Evolutionary conservation across 2,888 invertebrate genomes (phyloP), one percentile per base, ranked within the genome.

Genomic region (Platerodrilus igneus): DNA sequence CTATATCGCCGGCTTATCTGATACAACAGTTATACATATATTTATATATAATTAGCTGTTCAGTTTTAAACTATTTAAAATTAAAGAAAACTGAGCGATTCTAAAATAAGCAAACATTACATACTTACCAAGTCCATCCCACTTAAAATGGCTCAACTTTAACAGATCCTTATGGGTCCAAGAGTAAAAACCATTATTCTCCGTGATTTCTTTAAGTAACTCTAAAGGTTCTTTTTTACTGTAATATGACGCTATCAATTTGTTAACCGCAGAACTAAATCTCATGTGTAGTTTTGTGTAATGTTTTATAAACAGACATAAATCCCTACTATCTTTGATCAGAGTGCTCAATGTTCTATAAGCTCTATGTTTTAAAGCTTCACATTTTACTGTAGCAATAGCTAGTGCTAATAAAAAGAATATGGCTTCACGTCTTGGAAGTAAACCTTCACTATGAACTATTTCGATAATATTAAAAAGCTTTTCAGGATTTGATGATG

Each of bases 141-240:
- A 50, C 60, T 77, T 77, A 3, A 75, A 56, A 60, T 82, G 83
- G 16, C 73, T 77, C 54, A 81, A 72, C 51, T 76, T 75, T 1
- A 82, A 66, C n/a, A 87, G 69, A 52, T 83, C 85, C 54, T 78
- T 80, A 60, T 88, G 87, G 0, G 76, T 76, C 71, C 85, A 82
- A 3, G 82, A 81, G 53, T 81, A 75, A 47, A 78, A 73, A 5
- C 78, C 75, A 32, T 74, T 75, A 36, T 75, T 76, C 57, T 76
- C 74, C 3, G 79, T 77, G 11, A 84, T 72, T 48, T 78, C 77
- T 51, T 76, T 71, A 1, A 78, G 80, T 23, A 87, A 67, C 32
- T 77, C 74, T 59, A 74, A 61, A 0, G 83, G 75, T 8, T 76
- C 71, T 60, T 77, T 79, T 2, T 64, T 68, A 11, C 66, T 59